phyloP scores from a whole-genome alignment of 2,797 vertebrate genomes.

The Cercopithecus mitis region DNA sequence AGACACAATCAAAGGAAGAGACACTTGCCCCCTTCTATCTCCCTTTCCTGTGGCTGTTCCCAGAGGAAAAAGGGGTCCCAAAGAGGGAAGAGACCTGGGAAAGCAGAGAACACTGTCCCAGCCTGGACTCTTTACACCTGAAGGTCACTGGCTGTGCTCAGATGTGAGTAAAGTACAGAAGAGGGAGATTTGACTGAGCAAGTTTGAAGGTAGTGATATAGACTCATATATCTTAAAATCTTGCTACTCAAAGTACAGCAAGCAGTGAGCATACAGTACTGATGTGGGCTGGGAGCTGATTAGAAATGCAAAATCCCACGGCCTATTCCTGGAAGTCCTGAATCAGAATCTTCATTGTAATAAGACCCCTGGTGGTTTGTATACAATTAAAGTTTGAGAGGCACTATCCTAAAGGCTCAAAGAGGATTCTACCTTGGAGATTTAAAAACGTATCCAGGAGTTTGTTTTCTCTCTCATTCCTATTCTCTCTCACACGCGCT shows the following conservation, averaged over 20 bases:
- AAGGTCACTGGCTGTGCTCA: background rate
- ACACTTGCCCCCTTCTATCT: background rate
- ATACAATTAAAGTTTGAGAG: background rate
- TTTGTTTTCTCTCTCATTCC: background rate
- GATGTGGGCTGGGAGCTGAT: background rate
- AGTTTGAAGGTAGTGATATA: background rate
- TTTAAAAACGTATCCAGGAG: background rate
- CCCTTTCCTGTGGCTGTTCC: background rate
- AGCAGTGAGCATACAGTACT: background rate
- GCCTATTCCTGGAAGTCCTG: background rate
- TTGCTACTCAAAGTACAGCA: background rate
- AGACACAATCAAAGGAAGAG: background rate
- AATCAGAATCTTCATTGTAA: background rate
- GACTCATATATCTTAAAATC: background rate
- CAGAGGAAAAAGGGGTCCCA: background rate
- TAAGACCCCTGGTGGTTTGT: background rate
- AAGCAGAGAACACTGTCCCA: background rate
- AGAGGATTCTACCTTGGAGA: background rate
- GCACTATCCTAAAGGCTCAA: background rate
- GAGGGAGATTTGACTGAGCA: background rate
- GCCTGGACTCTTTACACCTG: background rate
- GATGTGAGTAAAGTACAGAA: background rate
- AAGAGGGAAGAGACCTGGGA: background rate
- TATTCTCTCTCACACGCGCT: background rate
- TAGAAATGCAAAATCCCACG: background rate